These are phyloP conservation scores for Pipra filicauda DNA, from an alignment of 2,113 vertebrate species.

Conservation along the genomic window DNA sequence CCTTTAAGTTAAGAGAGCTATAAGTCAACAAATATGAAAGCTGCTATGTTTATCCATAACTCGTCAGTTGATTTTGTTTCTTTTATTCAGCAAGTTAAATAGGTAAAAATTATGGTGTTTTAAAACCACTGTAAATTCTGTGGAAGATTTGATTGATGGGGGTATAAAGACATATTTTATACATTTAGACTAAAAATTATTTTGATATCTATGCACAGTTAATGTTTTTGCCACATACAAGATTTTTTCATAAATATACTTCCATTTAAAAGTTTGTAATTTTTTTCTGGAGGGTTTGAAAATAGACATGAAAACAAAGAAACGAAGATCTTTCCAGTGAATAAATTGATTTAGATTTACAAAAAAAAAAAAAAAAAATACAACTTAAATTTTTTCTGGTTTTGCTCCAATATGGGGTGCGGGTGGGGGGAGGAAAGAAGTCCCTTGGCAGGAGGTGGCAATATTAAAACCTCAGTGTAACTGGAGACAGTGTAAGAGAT, in stretches of 20 bases:
- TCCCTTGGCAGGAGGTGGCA: not conserved
- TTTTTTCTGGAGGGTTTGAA: not conserved
- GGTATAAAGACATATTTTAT: not conserved
- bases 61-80: not conserved
- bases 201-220: not conserved
- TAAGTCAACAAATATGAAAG: not conserved
- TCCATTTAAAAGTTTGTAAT: fast-evolving
- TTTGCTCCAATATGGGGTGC: not conserved
- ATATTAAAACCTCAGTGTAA: not conserved
- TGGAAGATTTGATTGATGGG: not conserved
- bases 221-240: not conserved
- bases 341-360: not conserved
- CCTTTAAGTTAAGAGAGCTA: not conserved
- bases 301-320: not conserved
- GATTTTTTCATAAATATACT: not conserved
- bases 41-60: not conserved
- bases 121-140: not conserved
- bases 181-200: not conserved
- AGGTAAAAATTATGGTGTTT: not conserved
- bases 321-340: not conserved
- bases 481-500: not conserved
- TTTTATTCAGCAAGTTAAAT: not conserved
- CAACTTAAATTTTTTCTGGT: not conserved
- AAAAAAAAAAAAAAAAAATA: not conserved
- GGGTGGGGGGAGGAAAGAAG: not conserved